These are phyloP conservation scores for Pelvicachromis taeniatus DNA, from an alignment of 2,113 vertebrate genomes.

Conservation along the genomic window DNA sequence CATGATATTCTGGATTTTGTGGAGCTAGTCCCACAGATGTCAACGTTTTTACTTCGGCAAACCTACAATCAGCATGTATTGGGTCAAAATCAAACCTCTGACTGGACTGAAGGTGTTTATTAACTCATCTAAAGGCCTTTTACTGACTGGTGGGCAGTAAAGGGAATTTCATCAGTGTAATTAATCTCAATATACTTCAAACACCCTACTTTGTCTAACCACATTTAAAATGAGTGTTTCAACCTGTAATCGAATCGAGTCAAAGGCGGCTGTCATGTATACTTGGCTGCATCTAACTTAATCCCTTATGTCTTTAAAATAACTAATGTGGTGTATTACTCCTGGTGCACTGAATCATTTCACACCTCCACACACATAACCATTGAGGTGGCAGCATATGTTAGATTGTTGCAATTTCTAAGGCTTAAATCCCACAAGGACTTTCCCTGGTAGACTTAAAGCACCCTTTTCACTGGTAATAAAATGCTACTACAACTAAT, in stretches of 20 bases:
- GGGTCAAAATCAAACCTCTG: constrained; percentile 29
- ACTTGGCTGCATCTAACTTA: not conserved
- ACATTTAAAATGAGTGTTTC: not conserved
- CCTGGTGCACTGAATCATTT: not conserved
- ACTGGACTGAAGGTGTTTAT: not conserved
- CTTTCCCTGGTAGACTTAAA: not conserved
- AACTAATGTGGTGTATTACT: not conserved
- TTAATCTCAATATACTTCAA: not conserved
- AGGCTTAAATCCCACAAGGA: not conserved
- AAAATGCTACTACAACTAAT: not conserved
- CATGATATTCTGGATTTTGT: constrained; percentile 9
- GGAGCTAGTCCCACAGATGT: constrained; percentile 1
- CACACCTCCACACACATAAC: not conserved
- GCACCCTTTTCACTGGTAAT: not conserved
- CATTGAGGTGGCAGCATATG: not conserved
- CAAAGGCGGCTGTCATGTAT: not conserved
- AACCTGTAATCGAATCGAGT: not conserved
- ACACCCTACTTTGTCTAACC: not conserved
- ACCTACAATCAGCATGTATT: constrained; percentile 22
- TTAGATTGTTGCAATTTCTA: not conserved
- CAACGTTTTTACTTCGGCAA: constrained; percentile 19
- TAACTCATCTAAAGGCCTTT: not conserved
- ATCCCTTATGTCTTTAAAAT: not conserved
- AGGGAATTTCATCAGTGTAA: not conserved
- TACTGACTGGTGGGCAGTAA: not conserved